Base-by-base conservation (phyloP, 2,797 vertebrate genomes). In the Trematomus bernacchii region DNA sequence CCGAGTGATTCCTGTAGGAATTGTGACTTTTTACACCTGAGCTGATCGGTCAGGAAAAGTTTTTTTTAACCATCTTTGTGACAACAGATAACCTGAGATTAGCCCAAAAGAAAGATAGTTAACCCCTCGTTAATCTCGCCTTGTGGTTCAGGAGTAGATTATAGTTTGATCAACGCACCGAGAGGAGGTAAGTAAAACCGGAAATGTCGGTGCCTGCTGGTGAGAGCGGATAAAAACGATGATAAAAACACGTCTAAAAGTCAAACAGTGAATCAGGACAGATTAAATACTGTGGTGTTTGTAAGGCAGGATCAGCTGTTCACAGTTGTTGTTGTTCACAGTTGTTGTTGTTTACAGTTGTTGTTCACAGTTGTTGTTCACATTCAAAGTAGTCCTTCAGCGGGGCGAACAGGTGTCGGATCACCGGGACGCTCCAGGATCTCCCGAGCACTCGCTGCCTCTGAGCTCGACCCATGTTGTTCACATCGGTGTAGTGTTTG, bases 331-430 rank as follows among this genome's bases (percentile, higher is more conserved):
- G 74, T 30, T 71, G 8, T 33, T 86, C 72, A 72, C 75, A 30
- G 75, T 57, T 2, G 57, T n/a, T n/a, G 57, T 58, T 16, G 2
- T 74, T 48, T 0, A 27, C 27, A 27, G 27, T 27, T 64, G 74
- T 30, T 71, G 8, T 33, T 86, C 72, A 72, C 75, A 30, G 75
- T 57, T 2, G 57, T 58, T 95, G 95, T 91, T 97, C 95, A 82
- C 97, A 99, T 86, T 96, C 94, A 84, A 96, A 99, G 82, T 99
- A 99, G 93, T 99, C 98, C 92, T 98, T 99, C 67, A 99, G 94
- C 0, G 98, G 98, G 12, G 98, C 95, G 23, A 99, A 96, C 67
- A 99, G 96, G 92, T 99, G 97, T 43, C 96, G 95, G 73, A 99
- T 98, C 21, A 99, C 0, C 0, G 98, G 97, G 70, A 99, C 96